phyloP scores from a whole-genome alignment of 2,797 vertebrate species.

The Cryptoblepharus egeriae region DNA sequence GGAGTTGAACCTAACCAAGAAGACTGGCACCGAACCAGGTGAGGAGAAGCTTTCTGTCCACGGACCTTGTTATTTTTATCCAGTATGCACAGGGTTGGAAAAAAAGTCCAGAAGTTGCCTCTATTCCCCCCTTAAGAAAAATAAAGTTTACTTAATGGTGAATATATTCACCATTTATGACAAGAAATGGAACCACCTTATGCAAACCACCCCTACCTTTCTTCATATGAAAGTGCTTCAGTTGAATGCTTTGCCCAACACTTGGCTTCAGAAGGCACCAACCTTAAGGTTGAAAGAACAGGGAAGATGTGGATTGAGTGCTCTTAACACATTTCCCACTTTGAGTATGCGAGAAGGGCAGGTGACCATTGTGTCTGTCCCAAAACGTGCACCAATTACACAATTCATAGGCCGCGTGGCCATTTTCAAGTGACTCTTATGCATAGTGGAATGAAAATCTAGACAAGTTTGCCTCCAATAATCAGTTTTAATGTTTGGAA shows the following conservation, averaged over 20 bases:
- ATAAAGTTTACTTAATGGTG: too few relatives aligned
- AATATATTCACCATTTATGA: background rate
- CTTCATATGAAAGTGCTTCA: background rate
- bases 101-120: background rate
- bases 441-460: conserved; percentile 53
- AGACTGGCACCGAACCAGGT: too few relatives aligned
- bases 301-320: background rate
- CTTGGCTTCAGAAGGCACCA: background rate
- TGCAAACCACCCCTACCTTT: background rate
- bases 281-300: background rate
- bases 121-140: too few relatives aligned
- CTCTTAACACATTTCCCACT: background rate
- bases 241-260: background rate
- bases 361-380: background rate
- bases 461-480: conserved; percentile 42
- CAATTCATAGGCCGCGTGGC: too few relatives aligned
- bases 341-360: background rate
- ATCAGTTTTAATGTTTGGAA: conserved; percentile 57
- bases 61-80: too few relatives aligned
- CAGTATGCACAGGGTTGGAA: too few relatives aligned
- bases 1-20: too few relatives aligned
- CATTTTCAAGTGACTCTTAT: conserved; percentile 31
- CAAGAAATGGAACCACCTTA: background rate
- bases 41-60: too few relatives aligned
- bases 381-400: too few relatives aligned